Conservation (phyloP, 2,888 invertebrate species). For the Thymelicus acteon region DNA sequence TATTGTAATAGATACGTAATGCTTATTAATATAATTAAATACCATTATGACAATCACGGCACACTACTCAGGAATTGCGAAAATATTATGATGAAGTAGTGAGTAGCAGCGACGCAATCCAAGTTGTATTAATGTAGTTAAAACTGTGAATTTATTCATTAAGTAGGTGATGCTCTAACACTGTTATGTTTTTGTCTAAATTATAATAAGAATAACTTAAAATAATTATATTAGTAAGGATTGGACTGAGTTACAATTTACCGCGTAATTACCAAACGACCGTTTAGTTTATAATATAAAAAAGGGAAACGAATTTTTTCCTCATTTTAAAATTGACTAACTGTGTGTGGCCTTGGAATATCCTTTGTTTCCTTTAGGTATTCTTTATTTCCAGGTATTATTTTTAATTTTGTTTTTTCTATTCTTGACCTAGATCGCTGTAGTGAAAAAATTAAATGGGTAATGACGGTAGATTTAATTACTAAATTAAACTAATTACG, state of each 20-base stretch:
- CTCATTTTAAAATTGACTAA: neutral
- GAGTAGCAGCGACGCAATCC: too few relatives aligned
- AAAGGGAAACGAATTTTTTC: neutral
- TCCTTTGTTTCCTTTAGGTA: constrained; percentile 5
- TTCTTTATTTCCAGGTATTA: neutral
- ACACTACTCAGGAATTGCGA: too few relatives aligned
- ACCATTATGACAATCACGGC: too few relatives aligned
- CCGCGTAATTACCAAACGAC: neutral
- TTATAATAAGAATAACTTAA: neutral
- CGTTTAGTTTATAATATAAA: neutral
- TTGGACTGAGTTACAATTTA: neutral
- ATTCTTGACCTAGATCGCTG: constrained; percentile 2
- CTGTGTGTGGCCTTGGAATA: neutral
- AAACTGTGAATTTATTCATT: neutral
- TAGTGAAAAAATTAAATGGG: constrained; percentile 4
- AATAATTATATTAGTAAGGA: neutral
- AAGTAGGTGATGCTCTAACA: neutral
- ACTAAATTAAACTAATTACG: constrained; percentile 5
- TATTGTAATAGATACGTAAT: too few relatives aligned
- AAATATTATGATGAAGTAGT: too few relatives aligned
- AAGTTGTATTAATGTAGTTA: neutral
- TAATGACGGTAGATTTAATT: constrained; percentile 9
- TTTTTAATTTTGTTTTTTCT: neutral
- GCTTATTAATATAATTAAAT: too few relatives aligned
- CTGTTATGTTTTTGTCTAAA: neutral